Conservation (phyloP, 2,888 invertebrate species). For the Coleophora flavipennella region DNA sequence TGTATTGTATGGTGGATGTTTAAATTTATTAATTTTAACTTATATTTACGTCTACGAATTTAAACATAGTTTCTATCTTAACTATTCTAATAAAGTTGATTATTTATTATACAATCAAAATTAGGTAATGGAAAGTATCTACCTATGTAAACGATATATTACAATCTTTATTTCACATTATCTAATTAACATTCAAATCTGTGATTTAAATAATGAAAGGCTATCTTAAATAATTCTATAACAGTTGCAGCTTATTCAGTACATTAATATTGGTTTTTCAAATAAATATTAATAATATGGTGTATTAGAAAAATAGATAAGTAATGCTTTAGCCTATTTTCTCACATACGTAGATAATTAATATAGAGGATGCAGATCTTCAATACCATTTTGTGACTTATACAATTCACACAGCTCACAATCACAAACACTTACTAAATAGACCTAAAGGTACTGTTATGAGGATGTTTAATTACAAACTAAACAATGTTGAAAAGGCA, state of each 20-base stretch:
- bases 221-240: conserved; percentile 33
- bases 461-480: conserved; percentile 24
- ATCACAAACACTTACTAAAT: conserved; percentile 32
- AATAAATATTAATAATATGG: conserved; percentile 26
- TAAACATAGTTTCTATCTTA: conserved; percentile 45
- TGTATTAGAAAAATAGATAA: conserved; percentile 24
- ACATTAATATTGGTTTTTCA: conserved; percentile 17
- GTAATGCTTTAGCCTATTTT: conserved; percentile 21
- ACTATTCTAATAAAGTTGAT: conserved; percentile 46
- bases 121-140: conserved; percentile 42
- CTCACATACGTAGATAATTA: conserved; percentile 24
- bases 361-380: conserved; percentile 44
- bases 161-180: conserved; percentile 39
- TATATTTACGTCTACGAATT: conserved; percentile 44
- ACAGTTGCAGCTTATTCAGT: conserved; percentile 15
- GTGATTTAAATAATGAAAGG: conserved; percentile 31
- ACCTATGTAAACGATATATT: conserved; percentile 40
- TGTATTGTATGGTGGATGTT: conserved; percentile 16
- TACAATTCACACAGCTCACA: conserved; percentile 35
- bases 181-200: conserved; percentile 24
- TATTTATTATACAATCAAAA: conserved; percentile 51
- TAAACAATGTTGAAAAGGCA: conserved; percentile 15
- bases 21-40: conserved; percentile 22
- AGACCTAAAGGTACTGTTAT: conserved; percentile 23
- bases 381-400: conserved; percentile 47